Evolutionary conservation across 2,113 vertebrate genomes (phyloP).

Genomic region (Cacatua alba): DNA sequence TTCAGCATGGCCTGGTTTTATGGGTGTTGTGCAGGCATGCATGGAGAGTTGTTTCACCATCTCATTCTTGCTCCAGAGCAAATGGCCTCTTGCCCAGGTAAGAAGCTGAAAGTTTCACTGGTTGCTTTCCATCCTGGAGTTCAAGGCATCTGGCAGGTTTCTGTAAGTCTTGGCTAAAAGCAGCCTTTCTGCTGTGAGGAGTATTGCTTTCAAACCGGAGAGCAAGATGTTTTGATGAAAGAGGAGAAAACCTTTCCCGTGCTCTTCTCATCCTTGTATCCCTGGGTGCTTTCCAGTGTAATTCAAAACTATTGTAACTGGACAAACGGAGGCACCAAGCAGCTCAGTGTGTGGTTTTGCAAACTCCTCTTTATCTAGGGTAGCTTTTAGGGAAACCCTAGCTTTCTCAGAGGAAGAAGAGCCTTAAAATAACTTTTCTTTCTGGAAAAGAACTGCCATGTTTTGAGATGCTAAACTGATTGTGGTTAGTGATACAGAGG

Average conservation of each 20-base stretch:
- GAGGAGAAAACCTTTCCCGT: background rate
- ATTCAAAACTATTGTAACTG: background rate
- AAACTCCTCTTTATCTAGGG: background rate
- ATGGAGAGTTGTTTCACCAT: background rate
- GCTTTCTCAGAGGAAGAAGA: background rate
- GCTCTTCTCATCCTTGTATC: background rate
- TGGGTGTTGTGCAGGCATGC: background rate
- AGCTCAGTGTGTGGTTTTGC: background rate
- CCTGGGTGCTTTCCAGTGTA: background rate
- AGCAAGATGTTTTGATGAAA: background rate
- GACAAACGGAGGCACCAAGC: background rate
- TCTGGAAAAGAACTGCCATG: background rate
- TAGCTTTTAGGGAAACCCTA: background rate
- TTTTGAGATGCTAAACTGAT: background rate
- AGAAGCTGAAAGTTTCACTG: background rate
- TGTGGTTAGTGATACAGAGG: background rate
- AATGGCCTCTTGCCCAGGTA: background rate
- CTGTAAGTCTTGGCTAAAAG: background rate
- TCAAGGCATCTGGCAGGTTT: background rate
- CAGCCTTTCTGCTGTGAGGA: background rate
- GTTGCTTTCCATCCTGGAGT: background rate
- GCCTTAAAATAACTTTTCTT: background rate
- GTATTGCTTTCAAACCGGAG: background rate
- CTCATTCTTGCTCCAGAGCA: background rate
- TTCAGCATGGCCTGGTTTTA: rapidly evolving